These are phyloP conservation scores for Amblyteles armatorius DNA, from an alignment of 2,888 invertebrate species.

Conservation along the genomic window DNA sequence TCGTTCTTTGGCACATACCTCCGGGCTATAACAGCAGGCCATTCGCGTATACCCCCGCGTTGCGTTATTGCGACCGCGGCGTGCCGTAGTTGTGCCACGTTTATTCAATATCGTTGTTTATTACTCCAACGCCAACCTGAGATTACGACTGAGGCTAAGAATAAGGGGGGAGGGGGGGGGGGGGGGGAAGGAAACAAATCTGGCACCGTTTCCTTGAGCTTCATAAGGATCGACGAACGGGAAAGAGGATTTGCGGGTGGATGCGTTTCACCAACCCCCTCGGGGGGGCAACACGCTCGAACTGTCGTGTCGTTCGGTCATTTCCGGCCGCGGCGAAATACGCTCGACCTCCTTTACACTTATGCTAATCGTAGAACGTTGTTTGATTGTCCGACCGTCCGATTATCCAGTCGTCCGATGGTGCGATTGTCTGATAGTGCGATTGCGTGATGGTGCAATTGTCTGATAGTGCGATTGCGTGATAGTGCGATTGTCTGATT, in stretches of 20 bases:
- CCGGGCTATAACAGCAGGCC: constrained; percentile 24
- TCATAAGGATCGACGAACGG: constrained; percentile 20
- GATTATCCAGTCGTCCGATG: too few species aligned
- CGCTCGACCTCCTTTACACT: constrained; percentile 14
- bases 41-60: constrained; percentile 32
- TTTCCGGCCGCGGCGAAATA: constrained; percentile 47
- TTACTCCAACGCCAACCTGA: constrained; percentile 28
- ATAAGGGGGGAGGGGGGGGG: background rate
- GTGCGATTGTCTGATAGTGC: too few species aligned
- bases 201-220: constrained; percentile 37
- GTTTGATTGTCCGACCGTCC: background rate
- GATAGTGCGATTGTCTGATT: too few species aligned
- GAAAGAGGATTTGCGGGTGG: constrained; percentile 61
- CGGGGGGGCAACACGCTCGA: constrained; percentile 40
- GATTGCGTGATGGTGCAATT: too few species aligned
- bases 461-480: too few species aligned
- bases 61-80: constrained; percentile 41
- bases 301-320: constrained; percentile 26
- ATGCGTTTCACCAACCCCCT: constrained; percentile 48
- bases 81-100: constrained; percentile 44
- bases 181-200: constrained; percentile 21
- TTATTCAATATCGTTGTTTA: constrained; percentile 58
- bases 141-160: constrained; percentile 34
- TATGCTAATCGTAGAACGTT: background rate
- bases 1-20: constrained; percentile 70